A percentile compares a stretch with the other conserved stretches of the same genome.
Evolutionary conservation across 2,113 vertebrate genomes (phyloP).

Genomic region (Cyprinodon tularosa): DNA sequence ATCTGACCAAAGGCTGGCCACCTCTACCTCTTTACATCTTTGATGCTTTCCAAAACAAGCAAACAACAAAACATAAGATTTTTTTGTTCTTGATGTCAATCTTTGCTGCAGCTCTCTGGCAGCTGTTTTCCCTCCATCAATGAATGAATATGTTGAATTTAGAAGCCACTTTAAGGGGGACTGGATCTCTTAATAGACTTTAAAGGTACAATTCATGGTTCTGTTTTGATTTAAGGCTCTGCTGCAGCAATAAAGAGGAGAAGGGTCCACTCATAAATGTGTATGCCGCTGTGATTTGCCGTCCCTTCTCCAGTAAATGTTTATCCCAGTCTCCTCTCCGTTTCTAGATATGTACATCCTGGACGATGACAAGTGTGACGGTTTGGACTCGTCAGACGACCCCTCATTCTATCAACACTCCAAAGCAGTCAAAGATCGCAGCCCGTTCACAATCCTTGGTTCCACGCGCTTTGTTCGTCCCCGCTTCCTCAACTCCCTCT

Average conservation of each 20-base stretch:
- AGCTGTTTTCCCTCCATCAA: too few relatives aligned
- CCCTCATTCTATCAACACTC: conserved; percentile 85
- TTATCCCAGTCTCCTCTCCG: not conserved
- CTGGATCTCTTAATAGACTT: too few relatives aligned
- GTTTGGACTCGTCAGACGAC: conserved; percentile 89
- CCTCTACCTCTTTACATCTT: too few relatives aligned
- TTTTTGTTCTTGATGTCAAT: too few relatives aligned
- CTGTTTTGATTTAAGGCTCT: too few relatives aligned
- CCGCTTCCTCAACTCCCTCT: conserved; percentile 92
- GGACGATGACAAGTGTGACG: conserved; percentile 91
- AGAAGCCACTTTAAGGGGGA: too few relatives aligned
- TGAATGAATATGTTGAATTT: too few relatives aligned
- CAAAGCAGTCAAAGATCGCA: conserved; percentile 92
- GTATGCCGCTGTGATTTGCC: not conserved
- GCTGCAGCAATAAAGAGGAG: not conserved
- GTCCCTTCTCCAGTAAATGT: not conserved
- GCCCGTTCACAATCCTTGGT: conserved; percentile 91
- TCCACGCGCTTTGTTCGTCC: conserved; percentile 92
- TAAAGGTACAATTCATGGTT: too few relatives aligned
- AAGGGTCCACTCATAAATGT: not conserved
- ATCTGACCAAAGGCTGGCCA: not conserved
- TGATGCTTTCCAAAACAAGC: too few relatives aligned
- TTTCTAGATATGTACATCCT: conserved; percentile 92
- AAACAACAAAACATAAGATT: too few relatives aligned
- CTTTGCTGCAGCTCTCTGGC: too few relatives aligned